Conservation (phyloP, 53 echinoderm and acorn worm species). For the Stichopus horrens region DNA sequence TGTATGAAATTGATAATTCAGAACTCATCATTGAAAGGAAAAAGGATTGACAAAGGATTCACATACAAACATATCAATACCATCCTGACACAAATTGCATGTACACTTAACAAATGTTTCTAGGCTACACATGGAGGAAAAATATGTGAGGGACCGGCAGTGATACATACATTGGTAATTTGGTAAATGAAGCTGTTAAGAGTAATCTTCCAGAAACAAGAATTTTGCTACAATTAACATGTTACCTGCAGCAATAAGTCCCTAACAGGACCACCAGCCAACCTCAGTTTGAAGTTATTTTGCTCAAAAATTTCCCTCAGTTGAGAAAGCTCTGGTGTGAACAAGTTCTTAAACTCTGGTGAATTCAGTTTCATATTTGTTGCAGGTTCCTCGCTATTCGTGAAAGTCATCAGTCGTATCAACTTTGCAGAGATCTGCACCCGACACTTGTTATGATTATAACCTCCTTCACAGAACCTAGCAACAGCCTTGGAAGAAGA, state of each 20-base stretch:
- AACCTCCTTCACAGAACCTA: not conserved
- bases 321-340: constrained; percentile 80
- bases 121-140: not conserved
- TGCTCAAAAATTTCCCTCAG: constrained; percentile 82
- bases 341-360: constrained; percentile 77
- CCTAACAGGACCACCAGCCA: constrained; percentile 95
- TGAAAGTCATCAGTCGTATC: not conserved
- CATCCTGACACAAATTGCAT: too few relatives aligned
- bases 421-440: not conserved
- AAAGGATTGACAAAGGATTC: too few relatives aligned
- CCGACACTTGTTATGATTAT: not conserved
- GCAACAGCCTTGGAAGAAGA: not conserved
- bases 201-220: not conserved
- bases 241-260: constrained; percentile 82
- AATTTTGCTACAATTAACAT: not conserved
- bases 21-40: too few relatives aligned
- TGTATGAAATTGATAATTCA: constrained; percentile 6
- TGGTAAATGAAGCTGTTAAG: not conserved
- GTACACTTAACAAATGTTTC: too few relatives aligned
- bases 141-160: not conserved
- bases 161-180: not conserved
- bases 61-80: too few relatives aligned
- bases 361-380: constrained; percentile 80
- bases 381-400: not conserved
- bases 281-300: constrained; percentile 78